Conservation (phyloP, 2,113 vertebrate species). For the Shinisaurus crocodilurus region DNA sequence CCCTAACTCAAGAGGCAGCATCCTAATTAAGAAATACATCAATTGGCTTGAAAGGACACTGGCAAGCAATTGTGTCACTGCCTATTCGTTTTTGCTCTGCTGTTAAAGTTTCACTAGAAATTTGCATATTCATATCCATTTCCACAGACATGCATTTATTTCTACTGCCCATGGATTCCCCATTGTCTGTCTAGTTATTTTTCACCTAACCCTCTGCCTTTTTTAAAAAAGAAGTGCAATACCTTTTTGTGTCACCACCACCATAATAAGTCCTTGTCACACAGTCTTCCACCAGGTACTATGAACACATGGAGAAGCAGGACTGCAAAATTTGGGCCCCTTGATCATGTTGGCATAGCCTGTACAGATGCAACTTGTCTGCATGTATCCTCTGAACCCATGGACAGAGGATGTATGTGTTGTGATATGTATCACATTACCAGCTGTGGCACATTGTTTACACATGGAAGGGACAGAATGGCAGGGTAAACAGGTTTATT, state of each 20-base stretch:
- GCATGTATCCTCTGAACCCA: neutral
- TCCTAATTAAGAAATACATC: conserved; percentile 39
- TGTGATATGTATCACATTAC: no score
- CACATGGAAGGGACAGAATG: no score
- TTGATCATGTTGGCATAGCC: neutral
- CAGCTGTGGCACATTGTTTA: no score
- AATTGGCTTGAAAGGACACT: conserved; percentile 45
- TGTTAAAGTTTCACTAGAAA: conserved; percentile 33
- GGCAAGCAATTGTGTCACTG: conserved; percentile 13
- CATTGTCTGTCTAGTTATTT: neutral
- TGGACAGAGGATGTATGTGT: no score
- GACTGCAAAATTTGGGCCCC: neutral
- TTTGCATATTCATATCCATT: conserved; percentile 39
- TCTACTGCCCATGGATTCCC: neutral
- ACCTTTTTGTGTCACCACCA: neutral
- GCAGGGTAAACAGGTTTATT: no score
- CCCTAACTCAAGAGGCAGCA: conserved; percentile 21
- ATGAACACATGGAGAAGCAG: neutral
- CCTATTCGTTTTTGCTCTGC: conserved; percentile 17
- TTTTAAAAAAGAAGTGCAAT: no score
- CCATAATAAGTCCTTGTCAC: conserved; percentile 4
- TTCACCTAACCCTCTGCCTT: neutral
- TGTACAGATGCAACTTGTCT: neutral
- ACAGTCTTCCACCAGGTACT: neutral
- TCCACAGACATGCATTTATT: neutral